These are phyloP conservation scores for Anagrus nilaparvatae DNA, from an alignment of 1,140 invertebrate species.

Conservation along the genomic window DNA sequence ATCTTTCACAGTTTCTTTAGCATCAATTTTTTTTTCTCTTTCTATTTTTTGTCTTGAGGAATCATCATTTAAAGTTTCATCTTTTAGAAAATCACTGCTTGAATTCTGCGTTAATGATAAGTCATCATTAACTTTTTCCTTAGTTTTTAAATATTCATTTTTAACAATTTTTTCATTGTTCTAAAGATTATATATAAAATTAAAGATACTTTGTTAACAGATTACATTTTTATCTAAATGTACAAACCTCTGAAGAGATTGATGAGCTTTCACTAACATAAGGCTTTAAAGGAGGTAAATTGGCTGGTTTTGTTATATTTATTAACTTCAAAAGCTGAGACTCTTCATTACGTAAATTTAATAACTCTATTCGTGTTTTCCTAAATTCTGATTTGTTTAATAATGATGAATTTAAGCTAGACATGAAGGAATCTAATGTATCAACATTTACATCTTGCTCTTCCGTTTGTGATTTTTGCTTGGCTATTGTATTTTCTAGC, in stretches of 20 bases:
- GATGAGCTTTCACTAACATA: too few relatives aligned
- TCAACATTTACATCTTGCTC: conserved; percentile 40
- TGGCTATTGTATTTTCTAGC: conserved; percentile 42
- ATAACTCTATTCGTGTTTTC: conserved; percentile 45
- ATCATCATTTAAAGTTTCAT: too few relatives aligned
- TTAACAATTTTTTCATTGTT: not conserved
- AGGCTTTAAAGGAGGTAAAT: conserved; percentile 46
- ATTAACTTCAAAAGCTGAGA: conserved; percentile 57
- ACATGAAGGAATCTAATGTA: conserved; percentile 66
- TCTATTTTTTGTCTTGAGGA: too few relatives aligned
- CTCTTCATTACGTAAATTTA: conserved; percentile 61
- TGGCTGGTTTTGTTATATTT: conserved; percentile 67
- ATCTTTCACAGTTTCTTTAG: too few relatives aligned
- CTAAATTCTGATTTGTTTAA: conserved; percentile 38
- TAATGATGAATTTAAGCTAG: conserved; percentile 41
- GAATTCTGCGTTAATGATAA: too few relatives aligned
- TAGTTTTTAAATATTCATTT: not conserved
- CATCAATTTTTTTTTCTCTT: too few relatives aligned
- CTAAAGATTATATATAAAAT: too few relatives aligned
- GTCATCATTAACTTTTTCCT: conserved; percentile 1
- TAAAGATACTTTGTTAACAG: too few relatives aligned
- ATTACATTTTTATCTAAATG: not conserved
- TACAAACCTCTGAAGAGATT: too few relatives aligned
- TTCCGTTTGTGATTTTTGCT: conserved; percentile 40
- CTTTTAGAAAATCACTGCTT: too few relatives aligned